Conservation (phyloP, 2,888 invertebrate genomes). For the Octonoba sinensis region DNA sequence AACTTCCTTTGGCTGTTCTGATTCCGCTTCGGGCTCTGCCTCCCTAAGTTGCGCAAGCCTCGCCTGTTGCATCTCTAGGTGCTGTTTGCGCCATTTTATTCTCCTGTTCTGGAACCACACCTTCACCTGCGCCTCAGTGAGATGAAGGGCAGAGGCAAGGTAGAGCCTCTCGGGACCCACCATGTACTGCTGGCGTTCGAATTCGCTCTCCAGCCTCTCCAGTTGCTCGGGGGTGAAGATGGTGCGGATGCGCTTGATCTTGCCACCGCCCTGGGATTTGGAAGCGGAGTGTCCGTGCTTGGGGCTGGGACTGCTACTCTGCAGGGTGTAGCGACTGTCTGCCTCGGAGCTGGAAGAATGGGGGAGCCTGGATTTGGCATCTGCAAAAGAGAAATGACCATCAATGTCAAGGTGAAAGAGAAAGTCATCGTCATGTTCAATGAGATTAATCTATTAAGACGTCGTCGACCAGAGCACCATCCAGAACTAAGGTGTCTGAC, state of each 20-base stretch:
- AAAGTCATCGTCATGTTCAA: neutral
- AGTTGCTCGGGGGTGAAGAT: conserved; percentile 97
- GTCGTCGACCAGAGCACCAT: no score
- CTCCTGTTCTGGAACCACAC: conserved; percentile 94
- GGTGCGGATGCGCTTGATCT: conserved; percentile 91
- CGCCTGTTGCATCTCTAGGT: conserved; percentile 91
- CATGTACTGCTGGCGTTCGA: conserved; percentile 97
- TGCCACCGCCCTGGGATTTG: conserved; percentile 67
- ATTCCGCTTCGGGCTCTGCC: conserved; percentile 16
- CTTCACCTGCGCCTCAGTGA: conserved; percentile 92
- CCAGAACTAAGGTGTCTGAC: no score
- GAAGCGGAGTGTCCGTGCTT: neutral
- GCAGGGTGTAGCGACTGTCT: neutral
- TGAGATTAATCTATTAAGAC: neutral
- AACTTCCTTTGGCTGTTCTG: conserved; percentile 18
- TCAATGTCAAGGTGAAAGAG: neutral
- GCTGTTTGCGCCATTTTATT: conserved; percentile 96
- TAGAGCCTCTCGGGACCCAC: conserved; percentile 95
- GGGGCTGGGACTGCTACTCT: neutral
- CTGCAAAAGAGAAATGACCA: conserved; percentile 14
- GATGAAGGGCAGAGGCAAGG: conserved; percentile 86
- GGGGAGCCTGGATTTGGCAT: conserved; percentile 23
- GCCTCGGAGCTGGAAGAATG: conserved; percentile 12
- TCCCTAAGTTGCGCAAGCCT: conserved; percentile 53
- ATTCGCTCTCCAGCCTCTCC: conserved; percentile 92